phyloP scores from a whole-genome alignment of 2,113 vertebrate genomes.

The Python bivittatus region DNA sequence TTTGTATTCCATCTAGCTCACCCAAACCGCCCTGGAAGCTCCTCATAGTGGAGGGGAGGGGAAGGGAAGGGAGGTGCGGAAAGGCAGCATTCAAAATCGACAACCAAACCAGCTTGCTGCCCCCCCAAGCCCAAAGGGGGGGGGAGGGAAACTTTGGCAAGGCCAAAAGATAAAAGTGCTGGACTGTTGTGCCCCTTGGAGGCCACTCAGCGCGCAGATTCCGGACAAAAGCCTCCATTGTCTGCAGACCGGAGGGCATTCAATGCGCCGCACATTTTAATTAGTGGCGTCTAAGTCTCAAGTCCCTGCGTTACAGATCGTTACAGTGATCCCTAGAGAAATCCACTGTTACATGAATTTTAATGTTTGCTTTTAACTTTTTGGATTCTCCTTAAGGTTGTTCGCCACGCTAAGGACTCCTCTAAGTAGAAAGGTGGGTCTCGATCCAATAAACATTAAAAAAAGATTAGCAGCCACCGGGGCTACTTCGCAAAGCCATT shows the following conservation, averaged over 20 bases:
- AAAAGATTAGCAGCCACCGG: not conserved
- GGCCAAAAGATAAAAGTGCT: slow-evolving; percentile 43
- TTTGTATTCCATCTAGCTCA: not conserved
- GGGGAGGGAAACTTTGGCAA: slow-evolving; percentile 12
- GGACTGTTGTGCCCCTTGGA: slow-evolving; percentile 50
- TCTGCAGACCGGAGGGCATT: slow-evolving; percentile 49
- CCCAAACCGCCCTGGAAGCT: slow-evolving; percentile 1
- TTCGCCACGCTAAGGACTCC: not conserved
- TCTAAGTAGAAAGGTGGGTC: not conserved
- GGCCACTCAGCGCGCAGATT: slow-evolving; percentile 25
- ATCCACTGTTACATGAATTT: not conserved
- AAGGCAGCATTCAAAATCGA: not conserved
- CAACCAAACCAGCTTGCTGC: slow-evolving; percentile 35
- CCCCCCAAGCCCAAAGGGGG: slow-evolving; percentile 20
- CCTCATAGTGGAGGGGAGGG: not conserved
- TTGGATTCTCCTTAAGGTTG: not conserved
- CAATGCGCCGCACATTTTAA: slow-evolving; percentile 63
- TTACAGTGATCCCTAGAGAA: not conserved
- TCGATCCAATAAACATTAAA: not conserved
- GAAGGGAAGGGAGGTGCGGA: not conserved
- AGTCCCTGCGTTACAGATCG: not conserved
- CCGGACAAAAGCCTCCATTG: slow-evolving; percentile 62
- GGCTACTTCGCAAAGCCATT: not conserved
- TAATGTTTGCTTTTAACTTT: not conserved
- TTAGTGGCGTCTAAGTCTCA: slow-evolving; percentile 38